Evolutionary conservation across 2,113 vertebrate species (phyloP), one percentile per base, ranked within the genome.

Genomic region (Myxocyprinus asiaticus): DNA sequence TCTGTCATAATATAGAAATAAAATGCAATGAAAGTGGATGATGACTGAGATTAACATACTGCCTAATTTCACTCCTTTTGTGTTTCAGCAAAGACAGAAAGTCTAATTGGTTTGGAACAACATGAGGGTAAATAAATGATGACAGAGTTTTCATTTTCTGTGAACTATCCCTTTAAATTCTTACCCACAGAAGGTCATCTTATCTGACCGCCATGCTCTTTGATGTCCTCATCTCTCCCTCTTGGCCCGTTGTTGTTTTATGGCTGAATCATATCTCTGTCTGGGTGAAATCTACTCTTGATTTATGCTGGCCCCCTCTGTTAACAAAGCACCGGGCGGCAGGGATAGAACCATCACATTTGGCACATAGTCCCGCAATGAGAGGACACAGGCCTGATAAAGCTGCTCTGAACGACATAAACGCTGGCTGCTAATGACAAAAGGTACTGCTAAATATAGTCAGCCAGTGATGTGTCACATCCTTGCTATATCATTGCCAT

Each of bases 271-370:
- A 74, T 74, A 74, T 80, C 78, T 47, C 15, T 42, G 61, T 22
- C 68, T 61, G 4, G 51, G 61, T 42, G 10, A 73, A 67, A 62
- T 66, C 69, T 48, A 22, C 43, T 66, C 22, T 44, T 74, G 70
- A 44, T 80, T 80, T 73, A 53, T 80, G 78, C 62, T 74, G 62
- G 78, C 12, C 70, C 51, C 78, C 44, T 48, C 50, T 66, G 22
- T 44, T 51, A 9, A 17, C n/a, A 68, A 45, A 73, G 56, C 53
- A 67, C 42, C 56, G 51, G 53, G 66, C 7, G 14, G 66, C 43
- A 22, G 6, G 11, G 74, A 85, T 79, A 66, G 74, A 82, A 76
- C 77, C 33, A 22, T 86, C 56, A 76, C 56, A 72, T 76, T 76
- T 45, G 81, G 72, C 83, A 83, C 55, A 43, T 74, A 82, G 71